These are phyloP conservation scores for Lucilia cuprina DNA, from an alignment of 1,140 invertebrate genomes.

Conservation along the genomic window DNA sequence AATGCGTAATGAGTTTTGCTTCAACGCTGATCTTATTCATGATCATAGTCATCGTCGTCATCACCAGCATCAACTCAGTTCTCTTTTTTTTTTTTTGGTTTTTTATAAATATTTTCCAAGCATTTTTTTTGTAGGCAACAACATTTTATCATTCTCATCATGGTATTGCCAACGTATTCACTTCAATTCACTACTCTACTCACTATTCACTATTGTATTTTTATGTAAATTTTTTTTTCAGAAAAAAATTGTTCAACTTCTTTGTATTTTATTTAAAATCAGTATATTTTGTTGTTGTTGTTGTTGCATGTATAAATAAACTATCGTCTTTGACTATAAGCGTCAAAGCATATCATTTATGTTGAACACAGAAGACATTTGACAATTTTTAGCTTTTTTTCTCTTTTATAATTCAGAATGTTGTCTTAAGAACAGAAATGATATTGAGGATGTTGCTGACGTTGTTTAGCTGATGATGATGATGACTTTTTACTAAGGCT, in stretches of 20 bases:
- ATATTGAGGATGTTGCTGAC: background rate
- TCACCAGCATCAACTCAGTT: background rate
- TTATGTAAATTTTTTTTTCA: slow-evolving; percentile 36
- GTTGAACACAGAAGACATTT: slow-evolving; percentile 23
- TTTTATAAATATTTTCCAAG: background rate
- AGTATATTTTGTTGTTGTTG: background rate
- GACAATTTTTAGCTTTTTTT: background rate
- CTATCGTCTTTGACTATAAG: slow-evolving; percentile 29
- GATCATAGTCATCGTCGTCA: background rate
- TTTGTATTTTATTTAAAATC: slow-evolving; percentile 11
- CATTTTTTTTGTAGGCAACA: background rate
- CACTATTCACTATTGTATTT: slow-evolving; percentile 14
- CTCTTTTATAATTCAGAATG: too few relatives aligned
- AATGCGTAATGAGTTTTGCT: slow-evolving; percentile 55
- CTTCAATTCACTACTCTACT: background rate
- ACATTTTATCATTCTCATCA: background rate
- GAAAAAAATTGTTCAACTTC: background rate
- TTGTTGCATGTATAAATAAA: background rate
- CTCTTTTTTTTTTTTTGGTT: background rate
- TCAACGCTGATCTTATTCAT: slow-evolving; percentile 15
- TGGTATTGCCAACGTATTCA: background rate
- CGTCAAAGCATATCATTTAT: slow-evolving; percentile 34
- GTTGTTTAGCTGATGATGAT: background rate
- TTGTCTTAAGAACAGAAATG: background rate
- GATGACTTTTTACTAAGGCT: background rate